Evolutionary conservation across 1,140 invertebrate species (phyloP), one percentile per base, ranked within the genome.

Genomic region (Drosophila novamexicana): DNA sequence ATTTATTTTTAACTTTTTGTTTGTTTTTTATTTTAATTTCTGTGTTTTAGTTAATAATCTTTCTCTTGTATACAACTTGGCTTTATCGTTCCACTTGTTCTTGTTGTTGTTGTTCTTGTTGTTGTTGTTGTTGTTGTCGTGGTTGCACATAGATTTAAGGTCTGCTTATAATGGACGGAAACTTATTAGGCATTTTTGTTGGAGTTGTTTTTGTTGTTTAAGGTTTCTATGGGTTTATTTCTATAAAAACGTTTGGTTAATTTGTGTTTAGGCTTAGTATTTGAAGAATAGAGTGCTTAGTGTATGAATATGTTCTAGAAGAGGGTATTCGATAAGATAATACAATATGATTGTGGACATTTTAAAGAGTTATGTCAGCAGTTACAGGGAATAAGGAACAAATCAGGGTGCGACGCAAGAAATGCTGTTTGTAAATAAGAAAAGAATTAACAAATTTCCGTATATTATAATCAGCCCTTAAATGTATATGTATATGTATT

Each of bases 151-250:
- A 91, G 81, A 91, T 91, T 92, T 92, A 92, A 92, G 91, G 91
- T 92, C 91, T 92, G 91, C 79, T 92, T 92, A 92, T 92, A 92
- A 92, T 92, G 91, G 91, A 92, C 91, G 91, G 91, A 92, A 91
- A 92, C 86, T 91, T 91, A 91, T 92, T 85, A 90, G 89, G 90
- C 84, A 89, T 90, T 88, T 64, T 90, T 72, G 45, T 77, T 63
- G 61, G 53, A 63, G 42, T 79, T 73, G 70, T 64, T 78, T 52
- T 85, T 80, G 52, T 70, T 62, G 50, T 53, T 45, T 52, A 39
- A 54, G 49, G 37, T 52, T 56, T 65, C n/a, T 49, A 50, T 57
- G 53, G 61, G 32, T 57, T 75, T 50, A 57, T 45, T 45, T 63
- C 56, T 64, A 65, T 57, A 42, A 47, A 54, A 58, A 72, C 14